These are phyloP conservation scores for Trididemnum clinides DNA, from an alignment of 23 tunicate species.

Conservation along the genomic window DNA sequence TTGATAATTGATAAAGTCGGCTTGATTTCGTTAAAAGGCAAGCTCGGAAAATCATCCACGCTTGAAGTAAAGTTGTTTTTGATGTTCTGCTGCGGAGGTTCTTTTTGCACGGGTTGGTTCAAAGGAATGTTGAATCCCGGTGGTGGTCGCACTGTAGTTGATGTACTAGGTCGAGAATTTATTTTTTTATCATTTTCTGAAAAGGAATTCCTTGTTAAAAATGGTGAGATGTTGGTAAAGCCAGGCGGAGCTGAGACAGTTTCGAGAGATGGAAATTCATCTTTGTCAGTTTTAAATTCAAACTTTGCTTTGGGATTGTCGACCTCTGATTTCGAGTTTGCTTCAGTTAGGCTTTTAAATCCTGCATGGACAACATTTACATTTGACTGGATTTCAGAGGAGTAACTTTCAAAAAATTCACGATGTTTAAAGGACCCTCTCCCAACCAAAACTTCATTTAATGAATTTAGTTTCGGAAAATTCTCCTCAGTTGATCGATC, in stretches of 20 bases:
- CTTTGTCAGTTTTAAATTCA: neutral
- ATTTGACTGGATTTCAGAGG: neutral
- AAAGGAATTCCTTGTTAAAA: neutral
- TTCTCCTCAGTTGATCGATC: neutral
- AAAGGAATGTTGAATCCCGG: no score
- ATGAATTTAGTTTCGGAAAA: conserved; percentile 22
- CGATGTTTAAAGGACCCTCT: conserved; percentile 36
- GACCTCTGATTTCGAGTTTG: neutral
- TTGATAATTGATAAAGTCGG: no score
- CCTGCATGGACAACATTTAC: neutral
- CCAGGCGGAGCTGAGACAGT: conserved; percentile 48
- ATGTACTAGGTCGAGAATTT: neutral
- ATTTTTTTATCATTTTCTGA: neutral
- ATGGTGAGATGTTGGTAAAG: conserved; percentile 6
- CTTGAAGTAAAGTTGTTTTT: no score
- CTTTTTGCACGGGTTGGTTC: no score
- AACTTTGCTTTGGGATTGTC: neutral
- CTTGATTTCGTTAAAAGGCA: no score
- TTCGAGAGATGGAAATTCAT: conserved; percentile 36
- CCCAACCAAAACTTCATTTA: conserved; percentile 29
- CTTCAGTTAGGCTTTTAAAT: neutral
- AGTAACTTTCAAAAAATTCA: conserved; percentile 26
- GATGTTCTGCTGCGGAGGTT: no score
- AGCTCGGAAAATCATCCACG: no score
- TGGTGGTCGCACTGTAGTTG: neutral